phyloP scores from a whole-genome alignment of 1,140 invertebrate species.

The Drosophila hydei region DNA sequence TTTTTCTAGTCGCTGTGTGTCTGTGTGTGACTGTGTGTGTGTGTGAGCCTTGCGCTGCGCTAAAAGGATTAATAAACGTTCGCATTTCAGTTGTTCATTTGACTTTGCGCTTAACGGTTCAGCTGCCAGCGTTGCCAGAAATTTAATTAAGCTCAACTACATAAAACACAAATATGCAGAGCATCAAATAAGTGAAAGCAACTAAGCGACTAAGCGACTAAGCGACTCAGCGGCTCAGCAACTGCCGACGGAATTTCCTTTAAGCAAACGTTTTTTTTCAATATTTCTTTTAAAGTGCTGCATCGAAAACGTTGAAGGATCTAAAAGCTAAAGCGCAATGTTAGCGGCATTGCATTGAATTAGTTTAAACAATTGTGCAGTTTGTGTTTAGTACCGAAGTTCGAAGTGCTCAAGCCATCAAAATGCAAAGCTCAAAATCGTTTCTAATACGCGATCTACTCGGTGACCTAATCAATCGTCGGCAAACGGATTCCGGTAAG shows the following conservation, averaged over 20 bases:
- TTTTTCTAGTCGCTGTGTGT: slow-evolving; percentile 24
- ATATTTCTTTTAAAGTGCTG: background rate
- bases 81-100: slow-evolving; percentile 82
- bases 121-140: slow-evolving; percentile 51
- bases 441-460: slow-evolving; percentile 91
- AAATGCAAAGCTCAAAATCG: slow-evolving; percentile 90
- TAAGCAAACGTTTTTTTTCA: background rate
- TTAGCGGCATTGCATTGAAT: slow-evolving; percentile 1
- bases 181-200: slow-evolving; percentile 18
- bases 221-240: background rate
- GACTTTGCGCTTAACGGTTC: slow-evolving; percentile 78
- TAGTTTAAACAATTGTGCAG: background rate
- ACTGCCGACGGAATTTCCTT: slow-evolving; percentile 10
- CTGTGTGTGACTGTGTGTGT: slow-evolving; percentile 16
- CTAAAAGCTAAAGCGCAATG: slow-evolving; percentile 83
- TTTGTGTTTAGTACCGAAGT: slow-evolving; percentile 1
- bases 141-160: slow-evolving; percentile 40
- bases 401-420: slow-evolving; percentile 74
- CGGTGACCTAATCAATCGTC: slow-evolving; percentile 88
- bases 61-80: slow-evolving; percentile 83
- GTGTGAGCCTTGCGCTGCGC: slow-evolving; percentile 51
- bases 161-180: slow-evolving; percentile 17
- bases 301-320: background rate
- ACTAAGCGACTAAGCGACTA: too few species aligned
- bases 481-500: slow-evolving; percentile 83